These are phyloP conservation scores for Myiothlypis coronata DNA, from an alignment of 2,797 vertebrate genomes.

Conservation along the genomic window DNA sequence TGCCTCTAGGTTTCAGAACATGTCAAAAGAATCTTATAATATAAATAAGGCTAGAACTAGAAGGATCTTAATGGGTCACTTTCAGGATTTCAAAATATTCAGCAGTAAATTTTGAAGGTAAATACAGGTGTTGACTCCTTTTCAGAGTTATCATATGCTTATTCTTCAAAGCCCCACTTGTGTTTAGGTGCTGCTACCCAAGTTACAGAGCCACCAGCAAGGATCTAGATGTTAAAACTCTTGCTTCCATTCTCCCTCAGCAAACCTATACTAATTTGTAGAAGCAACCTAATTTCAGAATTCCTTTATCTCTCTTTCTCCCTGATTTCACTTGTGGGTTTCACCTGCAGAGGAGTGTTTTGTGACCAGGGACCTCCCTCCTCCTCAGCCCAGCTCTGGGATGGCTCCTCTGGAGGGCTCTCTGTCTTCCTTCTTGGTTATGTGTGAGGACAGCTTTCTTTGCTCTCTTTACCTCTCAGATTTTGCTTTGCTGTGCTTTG, in stretches of 20 bases:
- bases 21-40: background rate
- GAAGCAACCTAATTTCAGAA: background rate
- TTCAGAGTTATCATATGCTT: background rate
- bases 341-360: background rate
- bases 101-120: background rate
- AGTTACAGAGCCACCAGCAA: background rate
- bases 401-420: background rate
- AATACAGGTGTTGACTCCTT: background rate
- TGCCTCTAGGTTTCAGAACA: background rate
- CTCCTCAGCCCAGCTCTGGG: background rate
- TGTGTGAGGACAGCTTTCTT: background rate
- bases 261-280: background rate
- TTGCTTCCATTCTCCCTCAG: background rate
- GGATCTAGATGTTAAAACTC: background rate
- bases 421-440: background rate
- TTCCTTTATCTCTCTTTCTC: background rate
- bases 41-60: background rate
- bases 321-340: background rate
- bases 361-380: background rate
- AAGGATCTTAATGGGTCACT: background rate
- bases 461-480: background rate
- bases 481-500: background rate
- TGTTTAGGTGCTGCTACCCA: background rate
- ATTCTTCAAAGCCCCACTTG: background rate
- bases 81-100: background rate